Percentiles rank a stretch among this genome's conserved stretches.
These are phyloP conservation scores for Drosophila kanapiae DNA, from an alignment of 1,140 invertebrate species.

Conservation along the genomic window DNA sequence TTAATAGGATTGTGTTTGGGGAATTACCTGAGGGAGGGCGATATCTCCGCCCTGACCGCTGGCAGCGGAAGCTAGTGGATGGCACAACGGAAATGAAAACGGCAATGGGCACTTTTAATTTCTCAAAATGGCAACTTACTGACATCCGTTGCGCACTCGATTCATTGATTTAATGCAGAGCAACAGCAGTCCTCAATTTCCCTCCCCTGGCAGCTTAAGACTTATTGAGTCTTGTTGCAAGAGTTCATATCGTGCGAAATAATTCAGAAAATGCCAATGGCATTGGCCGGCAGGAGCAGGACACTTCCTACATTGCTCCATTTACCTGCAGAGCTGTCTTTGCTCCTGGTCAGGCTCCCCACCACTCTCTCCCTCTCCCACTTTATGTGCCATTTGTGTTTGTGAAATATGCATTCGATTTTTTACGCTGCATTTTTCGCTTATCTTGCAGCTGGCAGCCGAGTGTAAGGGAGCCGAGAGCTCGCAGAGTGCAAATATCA, in stretches of 20 bases:
- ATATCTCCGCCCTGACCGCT: slow-evolving; percentile 25
- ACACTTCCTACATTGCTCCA: slow-evolving; percentile 11
- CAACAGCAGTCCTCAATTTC: slow-evolving; percentile 51
- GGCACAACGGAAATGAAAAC: slow-evolving; percentile 74
- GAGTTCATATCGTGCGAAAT: slow-evolving; percentile 77
- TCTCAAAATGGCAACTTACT: slow-evolving; percentile 80
- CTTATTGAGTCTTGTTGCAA: slow-evolving; percentile 79
- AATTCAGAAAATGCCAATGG: slow-evolving; percentile 73
- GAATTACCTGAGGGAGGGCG: slow-evolving; percentile 64
- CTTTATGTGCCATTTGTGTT: slow-evolving; percentile 66
- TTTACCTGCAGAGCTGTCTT: slow-evolving; percentile 16
- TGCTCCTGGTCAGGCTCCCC: slow-evolving; percentile 12
- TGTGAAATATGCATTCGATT: slow-evolving; percentile 82
- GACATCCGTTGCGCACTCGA: slow-evolving; percentile 75
- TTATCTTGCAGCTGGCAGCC: slow-evolving; percentile 69
- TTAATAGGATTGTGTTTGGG: slow-evolving; percentile 81
- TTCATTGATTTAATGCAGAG: slow-evolving; percentile 80
- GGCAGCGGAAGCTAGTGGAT: slow-evolving; percentile 44
- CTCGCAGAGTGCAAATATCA: slow-evolving; percentile 65
- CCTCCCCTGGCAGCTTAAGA: slow-evolving; percentile 59
- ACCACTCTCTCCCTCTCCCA: not conserved
- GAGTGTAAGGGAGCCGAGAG: slow-evolving; percentile 5
- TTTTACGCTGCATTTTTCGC: slow-evolving; percentile 78
- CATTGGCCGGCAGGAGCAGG: slow-evolving; percentile 8
- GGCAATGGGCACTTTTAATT: slow-evolving; percentile 81